Evolutionary conservation across 2,888 invertebrate species (phyloP).

Genomic region (Trissolcus japonicus): DNA sequence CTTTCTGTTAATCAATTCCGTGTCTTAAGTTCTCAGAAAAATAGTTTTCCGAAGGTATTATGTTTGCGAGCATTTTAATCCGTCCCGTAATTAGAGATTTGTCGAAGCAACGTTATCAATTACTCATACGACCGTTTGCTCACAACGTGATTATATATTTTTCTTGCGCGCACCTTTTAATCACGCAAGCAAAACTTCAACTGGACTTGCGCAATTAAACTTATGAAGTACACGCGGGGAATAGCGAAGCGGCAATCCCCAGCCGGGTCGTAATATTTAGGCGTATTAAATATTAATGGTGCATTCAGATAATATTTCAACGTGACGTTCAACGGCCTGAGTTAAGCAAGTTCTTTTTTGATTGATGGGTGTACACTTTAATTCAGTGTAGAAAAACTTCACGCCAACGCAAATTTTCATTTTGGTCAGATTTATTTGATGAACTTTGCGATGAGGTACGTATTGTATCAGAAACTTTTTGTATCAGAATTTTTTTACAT

Average conservation of each 20-base stretch:
- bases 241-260: slow-evolving; percentile 10
- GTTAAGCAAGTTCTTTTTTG: background rate
- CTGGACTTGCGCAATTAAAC: slow-evolving; percentile 39
- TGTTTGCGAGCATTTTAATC: slow-evolving; percentile 9
- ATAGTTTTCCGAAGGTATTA: slow-evolving; percentile 18
- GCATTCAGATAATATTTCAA: slow-evolving; percentile 20
- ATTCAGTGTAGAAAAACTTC: slow-evolving; percentile 4
- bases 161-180: slow-evolving; percentile 24
- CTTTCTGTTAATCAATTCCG: slow-evolving; percentile 25
- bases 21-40: slow-evolving; percentile 5
- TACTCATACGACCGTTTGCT: slow-evolving; percentile 3
- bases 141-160: slow-evolving; percentile 3
- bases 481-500: no score
- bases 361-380: slow-evolving; percentile 7
- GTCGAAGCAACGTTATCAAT: slow-evolving; percentile 22
- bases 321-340: slow-evolving; percentile 4
- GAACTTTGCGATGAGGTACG: no score
- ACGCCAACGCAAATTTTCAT: slow-evolving; percentile 9
- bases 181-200: slow-evolving; percentile 33
- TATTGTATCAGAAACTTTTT: no score
- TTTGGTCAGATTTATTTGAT: no score
- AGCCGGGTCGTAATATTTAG: slow-evolving; percentile 20
- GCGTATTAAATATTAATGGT: slow-evolving; percentile 22
- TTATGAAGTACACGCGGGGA: slow-evolving; percentile 22
- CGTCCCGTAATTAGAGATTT: slow-evolving; percentile 14